A percentile compares a stretch with the other conserved stretches of the same genome.
These are phyloP conservation scores for Sepiola atlantica DNA, from an alignment of 2,888 invertebrate species.

Conservation along the genomic window DNA sequence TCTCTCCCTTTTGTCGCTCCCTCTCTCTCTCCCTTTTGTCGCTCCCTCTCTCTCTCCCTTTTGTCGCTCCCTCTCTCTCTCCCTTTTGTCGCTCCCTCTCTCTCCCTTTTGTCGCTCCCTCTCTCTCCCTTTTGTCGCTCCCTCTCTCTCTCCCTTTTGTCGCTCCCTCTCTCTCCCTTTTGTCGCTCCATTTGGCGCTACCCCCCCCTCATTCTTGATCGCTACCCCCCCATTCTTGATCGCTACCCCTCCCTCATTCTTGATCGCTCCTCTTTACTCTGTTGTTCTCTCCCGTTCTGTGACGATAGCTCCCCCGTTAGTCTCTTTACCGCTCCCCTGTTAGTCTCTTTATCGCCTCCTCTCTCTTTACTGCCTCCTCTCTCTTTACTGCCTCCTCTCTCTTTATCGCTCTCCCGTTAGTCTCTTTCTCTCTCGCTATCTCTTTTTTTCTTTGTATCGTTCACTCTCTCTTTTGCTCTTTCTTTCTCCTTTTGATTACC, in stretches of 20 bases:
- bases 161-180: background rate
- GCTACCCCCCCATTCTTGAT: background rate
- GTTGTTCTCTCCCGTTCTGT: background rate
- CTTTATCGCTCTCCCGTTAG: too few species aligned
- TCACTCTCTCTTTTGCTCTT: background rate
- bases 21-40: background rate
- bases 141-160: background rate
- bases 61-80: background rate
- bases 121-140: background rate
- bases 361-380: too few species aligned
- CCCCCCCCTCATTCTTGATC: background rate
- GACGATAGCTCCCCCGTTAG: too few species aligned
- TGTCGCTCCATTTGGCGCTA: background rate
- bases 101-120: background rate
- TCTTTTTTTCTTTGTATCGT: too few species aligned
- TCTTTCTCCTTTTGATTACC: background rate
- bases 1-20: background rate
- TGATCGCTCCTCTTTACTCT: background rate
- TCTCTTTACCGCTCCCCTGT: too few species aligned
- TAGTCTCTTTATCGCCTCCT: too few species aligned
- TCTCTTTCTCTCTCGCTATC: too few species aligned
- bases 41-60: background rate
- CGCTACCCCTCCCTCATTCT: background rate
- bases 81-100: background rate
- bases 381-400: too few species aligned